These are phyloP conservation scores for Goniozus legneri DNA, from an alignment of 1,140 invertebrate species.

Conservation along the genomic window DNA sequence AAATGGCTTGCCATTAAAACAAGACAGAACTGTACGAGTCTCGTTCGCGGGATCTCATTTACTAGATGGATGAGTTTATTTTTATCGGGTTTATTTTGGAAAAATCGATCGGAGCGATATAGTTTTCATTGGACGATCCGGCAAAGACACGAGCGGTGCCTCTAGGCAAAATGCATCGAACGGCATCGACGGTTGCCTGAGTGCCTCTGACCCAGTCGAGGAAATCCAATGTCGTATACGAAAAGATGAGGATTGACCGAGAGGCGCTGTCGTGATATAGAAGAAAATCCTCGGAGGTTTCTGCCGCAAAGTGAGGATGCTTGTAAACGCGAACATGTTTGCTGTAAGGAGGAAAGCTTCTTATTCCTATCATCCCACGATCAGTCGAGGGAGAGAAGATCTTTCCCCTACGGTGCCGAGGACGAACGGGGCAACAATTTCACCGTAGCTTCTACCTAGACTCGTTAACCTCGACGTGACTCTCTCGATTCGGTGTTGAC, in stretches of 20 bases:
- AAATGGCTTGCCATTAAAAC: too few species aligned
- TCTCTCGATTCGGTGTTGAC: background rate
- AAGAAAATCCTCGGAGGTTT: conserved; percentile 19
- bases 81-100: too few species aligned
- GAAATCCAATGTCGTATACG: background rate
- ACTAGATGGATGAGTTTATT: too few species aligned
- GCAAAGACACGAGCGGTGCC: too few species aligned
- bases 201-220: background rate
- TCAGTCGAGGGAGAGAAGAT: conserved; percentile 5
- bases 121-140: too few species aligned
- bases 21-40: too few species aligned
- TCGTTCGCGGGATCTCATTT: too few species aligned
- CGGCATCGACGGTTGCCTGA: background rate
- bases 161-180: background rate
- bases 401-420: background rate
- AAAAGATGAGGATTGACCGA: conserved; percentile 26
- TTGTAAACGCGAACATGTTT: conserved; percentile 23
- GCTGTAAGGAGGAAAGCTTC: conserved; percentile 9
- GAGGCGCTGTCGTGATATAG: conserved; percentile 1
- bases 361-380: conserved; percentile 16
- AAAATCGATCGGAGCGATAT: too few species aligned
- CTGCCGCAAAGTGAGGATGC: conserved; percentile 29
- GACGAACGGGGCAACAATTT: conserved; percentile 13
- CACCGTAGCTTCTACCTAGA: background rate
- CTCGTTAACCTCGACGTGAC: conserved; percentile 13